Percentiles rank a stretch among this genome's conserved stretches.
phyloP scores from a whole-genome alignment of 2,113 vertebrate genomes.

The Corythornis cristatus region DNA sequence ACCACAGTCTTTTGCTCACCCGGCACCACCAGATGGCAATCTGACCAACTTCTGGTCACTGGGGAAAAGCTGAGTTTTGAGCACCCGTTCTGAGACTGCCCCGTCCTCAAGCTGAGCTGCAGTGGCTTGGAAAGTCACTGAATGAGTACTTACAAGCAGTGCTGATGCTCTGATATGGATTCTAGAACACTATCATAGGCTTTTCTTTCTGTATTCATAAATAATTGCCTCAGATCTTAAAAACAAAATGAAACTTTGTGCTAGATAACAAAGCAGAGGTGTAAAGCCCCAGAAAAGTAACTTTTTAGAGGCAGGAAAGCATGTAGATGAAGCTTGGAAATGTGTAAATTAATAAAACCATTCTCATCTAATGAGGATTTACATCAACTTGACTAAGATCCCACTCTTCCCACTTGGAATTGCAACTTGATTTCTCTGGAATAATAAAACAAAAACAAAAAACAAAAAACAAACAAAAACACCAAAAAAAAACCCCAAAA shows the following conservation, averaged over 20 bases:
- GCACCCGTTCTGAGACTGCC: not conserved
- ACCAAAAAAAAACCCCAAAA: not conserved
- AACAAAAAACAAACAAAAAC: not conserved
- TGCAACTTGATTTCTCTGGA: not conserved
- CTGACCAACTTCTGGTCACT: not conserved
- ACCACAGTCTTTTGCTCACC: not conserved
- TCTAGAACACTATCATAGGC: not conserved
- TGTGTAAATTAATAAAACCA: not conserved
- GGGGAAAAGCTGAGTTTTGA: not conserved
- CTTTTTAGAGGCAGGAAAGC: not conserved
- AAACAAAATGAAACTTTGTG: not conserved
- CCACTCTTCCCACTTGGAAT: not conserved
- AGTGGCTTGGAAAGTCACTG: not conserved
- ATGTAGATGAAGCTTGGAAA: not conserved
- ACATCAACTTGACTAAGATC: not conserved
- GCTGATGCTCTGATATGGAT: not conserved
- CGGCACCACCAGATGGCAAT: slow-evolving; percentile 67
- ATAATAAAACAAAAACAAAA: not conserved
- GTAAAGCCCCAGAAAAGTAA: not conserved
- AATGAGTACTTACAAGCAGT: not conserved
- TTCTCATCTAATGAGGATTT: not conserved
- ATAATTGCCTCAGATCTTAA: not conserved
- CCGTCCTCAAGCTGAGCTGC: not conserved
- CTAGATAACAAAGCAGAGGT: not conserved
- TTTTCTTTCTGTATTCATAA: not conserved